Base-by-base conservation (phyloP, 2,888 invertebrate genomes). In the Diadegma fenestrale region DNA sequence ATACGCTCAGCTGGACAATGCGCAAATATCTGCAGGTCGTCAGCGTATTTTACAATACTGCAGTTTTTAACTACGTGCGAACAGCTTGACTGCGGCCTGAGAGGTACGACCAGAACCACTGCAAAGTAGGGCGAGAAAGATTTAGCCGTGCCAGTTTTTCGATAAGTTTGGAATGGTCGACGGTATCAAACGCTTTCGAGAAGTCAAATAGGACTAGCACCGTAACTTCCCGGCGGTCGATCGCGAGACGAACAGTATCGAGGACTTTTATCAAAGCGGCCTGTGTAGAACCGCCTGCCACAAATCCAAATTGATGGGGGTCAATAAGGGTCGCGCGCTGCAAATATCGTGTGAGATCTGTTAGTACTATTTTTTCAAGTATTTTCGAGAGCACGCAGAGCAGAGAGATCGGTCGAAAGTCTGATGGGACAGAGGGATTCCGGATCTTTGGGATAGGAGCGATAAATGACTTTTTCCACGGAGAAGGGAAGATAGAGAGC, bases 391-490 rank as follows among this genome's bases (percentile, higher is more conserved):
- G 7, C 5, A 33, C 17, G 14, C 71, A 63, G 17, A 79, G 48
- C 12, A 71, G 41, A 7, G 71, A 71, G 0, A 79, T 72, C 3
- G 71, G 79, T 7, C 79, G 7, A 17, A 37, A 51, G 22, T 72
- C 48, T 1, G 71, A 33, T 1, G 79, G 79, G 17, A 37, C 17
- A 2, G 33, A 19, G 8, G 71, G 71, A 5, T 37, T 17, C 0
- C 17, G 26, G 12, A 37, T 37, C 8, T 79, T 71, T 14, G 79
- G 48, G 5, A 79, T 37, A 1, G 79, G 79, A 4, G 12, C 30
- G 8, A 71, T 33, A 5, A 48, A 43, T 8, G 79, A 61, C 45
- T 41, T 26, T 30, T 79, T 79, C 79, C 79, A 79, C 19, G 48
- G n/a, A 0, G 12, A 17, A 14, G 41, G 79, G 8, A 51, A 78